Evolutionary conservation across 37 sponge, comb jelly and placozoan genomes (phyloP), one percentile per base, ranked within the genome.

Genomic region (Diacarnus erythraeanus): DNA sequence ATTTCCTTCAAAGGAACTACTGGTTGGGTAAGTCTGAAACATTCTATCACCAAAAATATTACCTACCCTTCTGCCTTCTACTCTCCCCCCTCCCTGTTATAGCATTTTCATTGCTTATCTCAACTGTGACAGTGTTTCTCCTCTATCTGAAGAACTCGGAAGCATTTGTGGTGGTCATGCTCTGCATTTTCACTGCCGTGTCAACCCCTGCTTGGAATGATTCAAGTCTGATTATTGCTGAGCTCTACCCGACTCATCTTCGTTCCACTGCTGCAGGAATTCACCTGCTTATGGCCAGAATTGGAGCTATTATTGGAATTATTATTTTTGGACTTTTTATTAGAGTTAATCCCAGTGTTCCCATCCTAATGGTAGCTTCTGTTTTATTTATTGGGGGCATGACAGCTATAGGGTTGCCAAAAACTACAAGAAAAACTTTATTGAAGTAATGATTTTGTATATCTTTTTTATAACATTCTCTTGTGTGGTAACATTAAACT

Each of bases 171-270:
- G 84, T 91, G 15, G 69, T 80, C 18, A 54, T 87, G 21, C 44
- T 91, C 34, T 79, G 75, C 31, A 17, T 91, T 2, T 91, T 87
- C 84, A 83, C 59, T 68, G 87, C 80, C 20, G 40, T 91, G 37
- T 82, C 92, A 42, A 87, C 64, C 33, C 76, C 85, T 2, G 76
- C 78, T 23, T 91, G 92, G 92, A 91, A 80, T 29, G 80, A 79
- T 30, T 41, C 74, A 39, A 77, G 74, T 25, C 84, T 91, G 3
- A 27, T 91, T 63, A 69, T 59, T 17, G 64, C 76, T 22, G 92
- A 92, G 37, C 41, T 92, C 43, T 92, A 81, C 58, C 91, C 93
- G 2, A 92, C 93, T 15, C 76, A 80, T 30, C 86, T 88, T 38
- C 84, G 90, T 37, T 29, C 82, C 26, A 85, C 86, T 54, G 77